Evolutionary conservation across 2,797 vertebrate genomes (phyloP).

Genomic region (Hafferia zeledoni): DNA sequence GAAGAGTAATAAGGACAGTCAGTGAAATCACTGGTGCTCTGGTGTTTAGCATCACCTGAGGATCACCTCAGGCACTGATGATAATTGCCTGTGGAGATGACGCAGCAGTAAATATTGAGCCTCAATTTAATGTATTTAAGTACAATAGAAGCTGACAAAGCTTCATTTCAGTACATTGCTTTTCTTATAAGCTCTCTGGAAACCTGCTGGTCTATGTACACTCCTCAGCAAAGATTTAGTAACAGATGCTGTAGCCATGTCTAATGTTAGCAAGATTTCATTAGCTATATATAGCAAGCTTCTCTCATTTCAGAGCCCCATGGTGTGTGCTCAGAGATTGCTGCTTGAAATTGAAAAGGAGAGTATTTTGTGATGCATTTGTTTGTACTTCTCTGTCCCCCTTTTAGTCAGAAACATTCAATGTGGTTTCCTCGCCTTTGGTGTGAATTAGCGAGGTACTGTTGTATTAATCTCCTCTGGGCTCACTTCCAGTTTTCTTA

Average conservation of each 20-base stretch:
- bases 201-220: neutral
- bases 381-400: neutral
- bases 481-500: neutral
- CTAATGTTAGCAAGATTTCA: constrained; percentile 48
- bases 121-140: neutral
- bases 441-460: constrained; percentile 11
- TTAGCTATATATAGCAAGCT: constrained; percentile 19
- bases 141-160: constrained; percentile 17
- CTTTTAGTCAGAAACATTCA: neutral
- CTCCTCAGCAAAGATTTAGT: constrained; percentile 32
- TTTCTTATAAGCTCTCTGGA: neutral
- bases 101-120: constrained; percentile 15
- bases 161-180: constrained; percentile 9
- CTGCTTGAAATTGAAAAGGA: neutral
- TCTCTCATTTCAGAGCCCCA: neutral
- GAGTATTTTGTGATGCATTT: neutral
- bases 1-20: neutral
- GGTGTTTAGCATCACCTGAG: neutral
- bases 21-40: neutral
- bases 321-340: neutral
- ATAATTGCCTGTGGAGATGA: neutral
- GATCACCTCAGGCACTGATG: neutral
- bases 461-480: constrained; percentile 46
- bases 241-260: constrained; percentile 43
- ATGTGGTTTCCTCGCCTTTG: neutral